These are phyloP conservation scores for Proterorhinus semilunaris DNA, from an alignment of 2,113 vertebrate species.

Conservation along the genomic window DNA sequence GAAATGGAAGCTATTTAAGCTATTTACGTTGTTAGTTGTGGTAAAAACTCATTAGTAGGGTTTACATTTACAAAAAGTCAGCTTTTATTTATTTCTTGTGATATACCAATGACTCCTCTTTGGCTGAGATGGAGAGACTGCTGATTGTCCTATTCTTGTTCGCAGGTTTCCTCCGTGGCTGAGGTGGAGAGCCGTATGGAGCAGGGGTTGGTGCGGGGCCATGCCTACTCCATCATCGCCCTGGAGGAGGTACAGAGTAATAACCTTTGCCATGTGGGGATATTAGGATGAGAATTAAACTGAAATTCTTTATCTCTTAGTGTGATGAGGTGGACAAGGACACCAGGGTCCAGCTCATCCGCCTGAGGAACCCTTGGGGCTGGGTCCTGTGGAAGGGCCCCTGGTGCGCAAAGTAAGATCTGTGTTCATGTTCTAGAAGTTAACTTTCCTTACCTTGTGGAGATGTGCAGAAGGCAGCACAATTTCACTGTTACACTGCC, in stretches of 20 bases:
- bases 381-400: slow-evolving; percentile 91
- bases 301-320: slow-evolving; percentile 39
- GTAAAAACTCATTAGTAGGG: too few species aligned
- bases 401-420: slow-evolving; percentile 84
- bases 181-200: slow-evolving; percentile 84
- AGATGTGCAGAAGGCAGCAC: too few species aligned
- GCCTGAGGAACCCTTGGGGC: slow-evolving; percentile 96
- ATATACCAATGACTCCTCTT: too few species aligned
- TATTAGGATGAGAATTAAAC: background rate
- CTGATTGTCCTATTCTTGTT: too few species aligned
- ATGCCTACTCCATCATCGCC: slow-evolving; percentile 94
- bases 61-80: too few species aligned
- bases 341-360: slow-evolving; percentile 82
- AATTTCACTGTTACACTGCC: too few species aligned
- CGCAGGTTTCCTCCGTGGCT: slow-evolving; percentile 78
- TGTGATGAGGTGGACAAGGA: slow-evolving; percentile 66
- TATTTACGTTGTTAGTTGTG: too few species aligned
- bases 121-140: too few species aligned
- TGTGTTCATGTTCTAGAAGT: too few species aligned
- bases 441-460: too few species aligned
- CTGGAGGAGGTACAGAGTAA: slow-evolving; percentile 84
- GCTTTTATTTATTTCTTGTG: too few species aligned
- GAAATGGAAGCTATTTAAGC: too few species aligned
- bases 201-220: slow-evolving; percentile 87
- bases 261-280: background rate